phyloP scores from a whole-genome alignment of 2,797 vertebrate genomes.

The Chelonia mydas region DNA sequence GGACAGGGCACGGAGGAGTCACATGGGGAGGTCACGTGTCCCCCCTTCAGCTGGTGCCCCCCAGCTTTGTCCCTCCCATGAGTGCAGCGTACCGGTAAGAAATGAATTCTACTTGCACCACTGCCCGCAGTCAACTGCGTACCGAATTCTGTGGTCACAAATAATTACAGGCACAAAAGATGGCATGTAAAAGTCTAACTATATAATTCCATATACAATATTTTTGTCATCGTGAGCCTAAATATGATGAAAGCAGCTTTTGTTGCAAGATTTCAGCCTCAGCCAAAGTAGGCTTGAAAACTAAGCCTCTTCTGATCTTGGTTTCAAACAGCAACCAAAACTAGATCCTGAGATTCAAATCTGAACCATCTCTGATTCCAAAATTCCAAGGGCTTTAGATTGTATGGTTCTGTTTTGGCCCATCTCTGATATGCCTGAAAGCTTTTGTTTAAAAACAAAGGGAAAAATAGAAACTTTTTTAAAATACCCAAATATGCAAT shows the following conservation, averaged over 20 bases:
- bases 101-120: too few relatives aligned
- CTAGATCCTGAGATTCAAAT: background rate
- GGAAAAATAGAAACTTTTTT: background rate
- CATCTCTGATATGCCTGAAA: background rate
- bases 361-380: background rate
- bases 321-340: background rate
- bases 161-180: constrained; percentile 61
- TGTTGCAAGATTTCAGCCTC: constrained; percentile 36
- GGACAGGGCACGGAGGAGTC: too few relatives aligned
- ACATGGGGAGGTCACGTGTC: too few relatives aligned
- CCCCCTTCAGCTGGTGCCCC: too few relatives aligned
- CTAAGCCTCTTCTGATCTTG: constrained; percentile 5
- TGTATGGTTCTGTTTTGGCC: background rate
- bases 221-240: constrained; percentile 64
- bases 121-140: constrained; percentile 45
- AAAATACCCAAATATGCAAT: background rate
- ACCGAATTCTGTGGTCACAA: constrained; percentile 45
- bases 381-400: background rate
- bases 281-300: constrained; percentile 24
- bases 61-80: too few relatives aligned
- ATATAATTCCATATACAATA: constrained; percentile 53
- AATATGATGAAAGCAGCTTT: constrained; percentile 50
- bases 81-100: too few relatives aligned
- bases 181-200: constrained; percentile 61
- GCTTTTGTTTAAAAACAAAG: background rate